Evolutionary conservation across 2,797 vertebrate species (phyloP), one percentile per base, ranked within the genome.

Genomic region (Pempheris klunzingeri): DNA sequence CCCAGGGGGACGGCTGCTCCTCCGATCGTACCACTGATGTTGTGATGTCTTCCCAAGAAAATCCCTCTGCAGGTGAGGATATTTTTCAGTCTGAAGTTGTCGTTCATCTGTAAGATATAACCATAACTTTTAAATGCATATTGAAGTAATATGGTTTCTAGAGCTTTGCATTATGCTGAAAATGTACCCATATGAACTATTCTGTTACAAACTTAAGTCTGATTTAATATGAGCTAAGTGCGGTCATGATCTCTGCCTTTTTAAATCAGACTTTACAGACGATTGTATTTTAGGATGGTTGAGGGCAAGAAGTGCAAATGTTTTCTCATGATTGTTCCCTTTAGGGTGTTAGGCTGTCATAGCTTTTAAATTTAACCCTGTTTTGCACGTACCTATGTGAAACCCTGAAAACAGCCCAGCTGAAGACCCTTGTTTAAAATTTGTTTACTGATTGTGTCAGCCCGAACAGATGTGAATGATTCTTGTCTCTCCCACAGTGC

Each of bases 41-140:
- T 50, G 81, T 70, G 57, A 84, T 70, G 55, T 87, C 89, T 85
- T 87, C 88, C 59, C 84, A 81, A 77, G 89, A 80, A 85, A 88
- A 82, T 74, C 77, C 50, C 30, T 60, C 72, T 52, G 50, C 92
- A 93, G 95, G 96, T 96, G 78, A 73, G 83, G 47, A 78, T 64
- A 4, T 38, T 36, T 24, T 65, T 64, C 7, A 55, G 14, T 58
- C 20, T 52, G 11, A 58, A 24, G 1, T 36, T 49, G 6, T 44
- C n/a, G 74, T 74, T 38, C 44, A 10, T 59, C 39, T 53, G 72
- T 14, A 63, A 52, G 0, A 26, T 59, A 13, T 20, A 39, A 38
- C 8, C 20, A 8, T 47, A 49, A 75, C 2, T 28, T 54, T 54
- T 34, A 0, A 62, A 54, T 57, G 1, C 9, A 41, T 49, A 14